A percentile compares a stretch with the other conserved stretches of the same genome.
Conservation (phyloP, 1,140 invertebrate genomes). For the Lasaia peninsularis region DNA sequence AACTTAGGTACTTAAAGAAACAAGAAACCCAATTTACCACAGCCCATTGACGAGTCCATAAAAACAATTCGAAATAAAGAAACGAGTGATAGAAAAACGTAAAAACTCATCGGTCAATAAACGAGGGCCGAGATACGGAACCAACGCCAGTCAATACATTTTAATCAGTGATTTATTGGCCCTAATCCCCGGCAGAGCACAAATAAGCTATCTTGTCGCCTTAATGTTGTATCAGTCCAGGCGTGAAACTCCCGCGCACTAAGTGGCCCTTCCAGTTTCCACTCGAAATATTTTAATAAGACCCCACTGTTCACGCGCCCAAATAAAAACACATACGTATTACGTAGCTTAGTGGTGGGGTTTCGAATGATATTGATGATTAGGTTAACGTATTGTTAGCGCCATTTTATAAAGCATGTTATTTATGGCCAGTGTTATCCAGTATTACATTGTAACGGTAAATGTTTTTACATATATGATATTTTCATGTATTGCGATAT, state of each 20-base stretch:
- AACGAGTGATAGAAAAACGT: slow-evolving; percentile 42
- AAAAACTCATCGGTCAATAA: slow-evolving; percentile 60
- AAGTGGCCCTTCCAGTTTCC: slow-evolving; percentile 77
- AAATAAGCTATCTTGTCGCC: slow-evolving; percentile 77
- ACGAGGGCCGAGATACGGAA: slow-evolving; percentile 52
- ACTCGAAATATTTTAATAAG: slow-evolving; percentile 78
- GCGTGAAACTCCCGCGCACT: slow-evolving; percentile 76
- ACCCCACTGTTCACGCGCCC: slow-evolving; percentile 72
- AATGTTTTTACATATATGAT: too few species aligned
- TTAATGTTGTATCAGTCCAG: slow-evolving; percentile 74
- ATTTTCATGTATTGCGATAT: too few species aligned
- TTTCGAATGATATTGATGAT: too few species aligned
- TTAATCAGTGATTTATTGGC: slow-evolving; percentile 76
- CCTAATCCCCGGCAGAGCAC: slow-evolving; percentile 73
- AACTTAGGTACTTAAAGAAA: too few species aligned
- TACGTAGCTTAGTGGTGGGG: slow-evolving; percentile 6
- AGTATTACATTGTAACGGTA: too few species aligned
- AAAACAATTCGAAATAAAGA: slow-evolving; percentile 51
- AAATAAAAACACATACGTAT: slow-evolving; percentile 72
- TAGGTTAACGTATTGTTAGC: too few species aligned
- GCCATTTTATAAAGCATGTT: too few species aligned
- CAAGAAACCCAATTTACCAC: neutral
- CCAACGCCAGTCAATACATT: slow-evolving; percentile 74
- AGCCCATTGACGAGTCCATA: slow-evolving; percentile 27
- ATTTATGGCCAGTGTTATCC: too few species aligned